Percentiles rank a stretch among this genome's conserved stretches.
Evolutionary conservation across 2,113 vertebrate genomes (phyloP).

Genomic region (Eudorcas thomsonii): DNA sequence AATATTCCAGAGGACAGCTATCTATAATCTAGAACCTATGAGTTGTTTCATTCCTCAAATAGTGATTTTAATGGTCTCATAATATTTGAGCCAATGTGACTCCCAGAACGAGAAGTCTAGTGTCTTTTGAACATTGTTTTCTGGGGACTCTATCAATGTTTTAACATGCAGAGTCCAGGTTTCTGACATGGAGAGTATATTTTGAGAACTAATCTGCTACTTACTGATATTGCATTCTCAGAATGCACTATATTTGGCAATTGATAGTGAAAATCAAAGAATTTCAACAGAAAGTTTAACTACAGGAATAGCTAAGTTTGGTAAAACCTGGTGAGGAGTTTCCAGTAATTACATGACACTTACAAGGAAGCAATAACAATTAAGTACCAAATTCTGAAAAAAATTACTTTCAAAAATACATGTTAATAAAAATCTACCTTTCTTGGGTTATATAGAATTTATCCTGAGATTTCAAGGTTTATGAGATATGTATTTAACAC

Average conservation of each 20-base stretch:
- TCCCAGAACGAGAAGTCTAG: background rate
- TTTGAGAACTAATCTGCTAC: background rate
- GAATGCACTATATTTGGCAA: background rate
- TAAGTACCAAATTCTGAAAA: background rate
- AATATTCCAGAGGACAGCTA: slow-evolving; percentile 11
- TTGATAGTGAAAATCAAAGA: background rate
- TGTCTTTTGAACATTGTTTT: background rate
- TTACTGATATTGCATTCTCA: background rate
- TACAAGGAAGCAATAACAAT: background rate
- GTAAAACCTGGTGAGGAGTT: background rate
- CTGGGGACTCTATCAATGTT: background rate
- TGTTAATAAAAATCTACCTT: background rate
- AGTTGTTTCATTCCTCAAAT: slow-evolving; percentile 9
- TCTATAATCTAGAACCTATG: slow-evolving; percentile 53
- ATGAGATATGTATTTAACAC: background rate
- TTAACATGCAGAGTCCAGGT: background rate
- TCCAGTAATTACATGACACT: background rate
- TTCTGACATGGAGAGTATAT: background rate
- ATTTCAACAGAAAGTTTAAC: slow-evolving; percentile 27
- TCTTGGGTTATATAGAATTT: background rate
- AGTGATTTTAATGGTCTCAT: slow-evolving; percentile 6
- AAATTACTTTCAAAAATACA: background rate
- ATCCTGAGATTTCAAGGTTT: background rate
- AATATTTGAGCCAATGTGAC: background rate
- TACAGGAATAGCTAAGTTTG: background rate